Percentiles rank a stretch among this genome's conserved stretches.
Conservation (phyloP, 2,797 vertebrate genomes). For the Jordanella pulchra region DNA sequence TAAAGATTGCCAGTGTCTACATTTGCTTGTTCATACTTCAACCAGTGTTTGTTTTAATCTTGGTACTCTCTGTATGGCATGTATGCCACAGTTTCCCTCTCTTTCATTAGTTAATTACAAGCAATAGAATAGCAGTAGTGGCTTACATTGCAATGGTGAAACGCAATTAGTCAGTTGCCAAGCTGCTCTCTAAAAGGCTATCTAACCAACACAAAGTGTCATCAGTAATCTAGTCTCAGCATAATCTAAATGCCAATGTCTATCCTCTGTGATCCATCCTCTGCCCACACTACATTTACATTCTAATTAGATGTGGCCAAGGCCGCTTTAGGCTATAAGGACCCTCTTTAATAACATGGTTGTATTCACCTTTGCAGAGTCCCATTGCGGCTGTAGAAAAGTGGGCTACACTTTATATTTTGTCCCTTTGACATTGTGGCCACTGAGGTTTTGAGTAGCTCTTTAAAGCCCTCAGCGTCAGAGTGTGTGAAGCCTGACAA, state of each 20-base stretch:
- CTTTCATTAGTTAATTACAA: conserved; percentile 67
- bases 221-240: conserved; percentile 80
- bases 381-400: conserved; percentile 65
- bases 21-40: conserved; percentile 18
- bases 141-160: conserved; percentile 62
- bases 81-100: conserved; percentile 35
- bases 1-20: conserved; percentile 35
- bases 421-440: conserved; percentile 78
- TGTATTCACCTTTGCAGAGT: conserved; percentile 76
- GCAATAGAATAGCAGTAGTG: conserved; percentile 45
- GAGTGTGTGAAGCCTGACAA: conserved; percentile 59
- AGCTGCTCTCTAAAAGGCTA: conserved; percentile 74
- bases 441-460: conserved; percentile 70
- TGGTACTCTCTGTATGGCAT: conserved; percentile 37
- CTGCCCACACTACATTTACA: conserved; percentile 76
- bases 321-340: conserved; percentile 63
- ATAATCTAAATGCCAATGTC: conserved; percentile 82
- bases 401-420: conserved; percentile 68
- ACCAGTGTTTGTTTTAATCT: conserved; percentile 22
- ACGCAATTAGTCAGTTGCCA: conserved; percentile 76
- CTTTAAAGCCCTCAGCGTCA: conserved; percentile 67
- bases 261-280: conserved; percentile 76
- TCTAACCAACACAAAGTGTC: conserved; percentile 77
- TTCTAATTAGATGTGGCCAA: conserved; percentile 78
- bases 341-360: conserved; percentile 74